Percentiles rank a stretch among this genome's conserved stretches.
These are phyloP conservation scores for Lagodon rhomboides DNA, from an alignment of 2,797 vertebrate genomes.

Conservation along the genomic window DNA sequence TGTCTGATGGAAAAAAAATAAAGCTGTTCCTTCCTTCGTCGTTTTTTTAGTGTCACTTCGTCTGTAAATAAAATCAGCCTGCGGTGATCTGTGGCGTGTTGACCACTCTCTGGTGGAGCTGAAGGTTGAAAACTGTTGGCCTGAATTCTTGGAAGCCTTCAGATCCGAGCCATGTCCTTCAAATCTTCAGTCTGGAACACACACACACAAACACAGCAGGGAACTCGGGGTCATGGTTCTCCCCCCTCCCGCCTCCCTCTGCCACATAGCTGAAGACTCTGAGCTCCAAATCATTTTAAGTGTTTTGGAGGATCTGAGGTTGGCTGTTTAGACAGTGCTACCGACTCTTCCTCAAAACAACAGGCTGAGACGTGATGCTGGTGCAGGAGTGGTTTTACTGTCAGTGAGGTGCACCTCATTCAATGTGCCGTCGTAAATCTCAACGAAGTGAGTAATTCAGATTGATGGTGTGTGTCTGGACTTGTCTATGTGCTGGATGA, in stretches of 20 bases:
- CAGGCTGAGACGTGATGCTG: conserved; percentile 53
- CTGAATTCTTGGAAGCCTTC: conserved; percentile 61
- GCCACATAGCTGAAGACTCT: conserved; percentile 38
- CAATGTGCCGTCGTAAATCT: conserved; percentile 42
- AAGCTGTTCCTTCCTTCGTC: background rate
- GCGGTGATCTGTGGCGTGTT: background rate
- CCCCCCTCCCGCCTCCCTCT: conserved; percentile 17
- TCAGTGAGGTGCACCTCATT: conserved; percentile 41
- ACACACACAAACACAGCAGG: conserved; percentile 29
- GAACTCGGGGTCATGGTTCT: conserved; percentile 48
- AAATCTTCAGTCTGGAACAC: conserved; percentile 35
- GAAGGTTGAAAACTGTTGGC: conserved; percentile 43
- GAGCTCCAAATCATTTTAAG: conserved; percentile 51
- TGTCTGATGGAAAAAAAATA: background rate
- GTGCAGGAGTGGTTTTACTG: conserved; percentile 50
- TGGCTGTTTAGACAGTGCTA: conserved; percentile 38
- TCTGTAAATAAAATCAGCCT: conserved; percentile 9
- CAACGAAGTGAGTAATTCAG: conserved; percentile 52
- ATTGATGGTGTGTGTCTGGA: conserved; percentile 38
- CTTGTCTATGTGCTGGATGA: conserved; percentile 33
- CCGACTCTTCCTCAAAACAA: conserved; percentile 44
- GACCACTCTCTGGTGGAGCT: conserved; percentile 19
- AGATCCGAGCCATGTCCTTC: conserved; percentile 53
- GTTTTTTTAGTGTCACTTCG: background rate
- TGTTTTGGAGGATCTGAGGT: conserved; percentile 40